Evolutionary conservation across 2,888 invertebrate species (phyloP).

Genomic region (Amblyjoppa proteus): DNA sequence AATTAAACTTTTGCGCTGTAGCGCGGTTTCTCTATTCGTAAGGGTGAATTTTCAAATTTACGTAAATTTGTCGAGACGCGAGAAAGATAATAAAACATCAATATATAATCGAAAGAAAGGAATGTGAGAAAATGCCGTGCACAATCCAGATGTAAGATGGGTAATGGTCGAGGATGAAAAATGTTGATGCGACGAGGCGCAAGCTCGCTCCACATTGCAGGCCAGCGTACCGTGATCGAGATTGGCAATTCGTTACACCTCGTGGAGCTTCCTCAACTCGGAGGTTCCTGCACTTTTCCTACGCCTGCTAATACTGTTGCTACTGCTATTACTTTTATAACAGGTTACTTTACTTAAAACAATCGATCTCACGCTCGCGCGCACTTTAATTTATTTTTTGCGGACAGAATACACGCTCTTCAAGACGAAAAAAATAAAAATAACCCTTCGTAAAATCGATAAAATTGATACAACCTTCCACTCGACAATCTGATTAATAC

Average conservation of each 20-base stretch:
- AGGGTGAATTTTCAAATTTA: background rate
- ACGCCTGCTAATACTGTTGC: slow-evolving; percentile 39
- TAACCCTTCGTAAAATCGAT: background rate
- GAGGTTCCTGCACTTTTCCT: slow-evolving; percentile 11
- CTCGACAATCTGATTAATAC: no score
- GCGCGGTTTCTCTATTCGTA: background rate
- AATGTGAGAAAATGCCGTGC: slow-evolving; percentile 67
- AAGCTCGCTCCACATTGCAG: slow-evolving; percentile 32
- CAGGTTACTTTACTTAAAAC: slow-evolving; percentile 56
- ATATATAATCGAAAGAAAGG: slow-evolving; percentile 23
- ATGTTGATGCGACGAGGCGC: slow-evolving; percentile 72
- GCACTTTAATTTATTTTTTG: background rate
- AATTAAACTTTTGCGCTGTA: slow-evolving; percentile 39
- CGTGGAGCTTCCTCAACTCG: slow-evolving; percentile 59
- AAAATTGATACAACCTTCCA: no score
- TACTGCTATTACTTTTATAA: slow-evolving; percentile 9
- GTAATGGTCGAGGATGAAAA: slow-evolving; percentile 70
- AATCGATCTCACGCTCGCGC: background rate
- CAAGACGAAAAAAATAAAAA: background rate
- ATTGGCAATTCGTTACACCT: slow-evolving; percentile 79
- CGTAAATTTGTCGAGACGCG: background rate
- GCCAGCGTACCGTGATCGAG: slow-evolving; percentile 70
- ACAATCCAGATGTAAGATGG: slow-evolving; percentile 70
- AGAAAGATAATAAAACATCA: slow-evolving; percentile 1
- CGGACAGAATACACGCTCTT: background rate